Conservation (phyloP, 2,113 vertebrate species). For the Xenopus tropicalis region DNA sequence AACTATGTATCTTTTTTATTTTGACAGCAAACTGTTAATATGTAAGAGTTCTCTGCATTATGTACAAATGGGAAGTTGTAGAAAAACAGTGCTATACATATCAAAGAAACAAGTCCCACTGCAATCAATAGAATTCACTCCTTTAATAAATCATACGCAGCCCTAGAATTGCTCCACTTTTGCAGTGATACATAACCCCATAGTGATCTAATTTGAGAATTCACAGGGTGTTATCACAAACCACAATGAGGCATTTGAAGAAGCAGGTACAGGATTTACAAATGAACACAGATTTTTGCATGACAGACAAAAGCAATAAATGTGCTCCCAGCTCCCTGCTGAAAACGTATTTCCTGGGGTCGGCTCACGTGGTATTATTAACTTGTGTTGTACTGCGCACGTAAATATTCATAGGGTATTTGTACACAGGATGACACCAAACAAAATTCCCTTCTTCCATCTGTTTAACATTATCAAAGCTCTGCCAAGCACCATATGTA, state of each 20-base stretch:
- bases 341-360: constrained; percentile 33
- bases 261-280: constrained; percentile 34
- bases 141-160: constrained; percentile 26
- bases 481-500: constrained; percentile 39
- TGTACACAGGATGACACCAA: constrained; percentile 35
- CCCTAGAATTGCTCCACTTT: constrained; percentile 27
- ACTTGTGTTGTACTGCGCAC: constrained; percentile 27
- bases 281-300: constrained; percentile 40
- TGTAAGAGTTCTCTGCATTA: background rate
- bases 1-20: background rate
- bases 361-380: constrained; percentile 31
- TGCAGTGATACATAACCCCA: constrained; percentile 32
- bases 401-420: constrained; percentile 40
- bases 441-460: constrained; percentile 32
- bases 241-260: constrained; percentile 35
- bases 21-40: background rate
- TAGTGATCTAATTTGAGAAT: constrained; percentile 41
- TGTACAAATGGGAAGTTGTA: background rate
- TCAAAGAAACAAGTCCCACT: constrained; percentile 19
- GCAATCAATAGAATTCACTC: constrained; percentile 9
- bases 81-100: background rate
- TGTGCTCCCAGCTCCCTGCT: constrained; percentile 31
- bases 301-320: constrained; percentile 37
- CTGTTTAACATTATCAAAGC: constrained; percentile 41
- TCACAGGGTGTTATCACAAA: constrained; percentile 27